These are phyloP conservation scores for Brachionus calyciflorus DNA, from an alignment of 1,140 invertebrate genomes.

Conservation along the genomic window DNA sequence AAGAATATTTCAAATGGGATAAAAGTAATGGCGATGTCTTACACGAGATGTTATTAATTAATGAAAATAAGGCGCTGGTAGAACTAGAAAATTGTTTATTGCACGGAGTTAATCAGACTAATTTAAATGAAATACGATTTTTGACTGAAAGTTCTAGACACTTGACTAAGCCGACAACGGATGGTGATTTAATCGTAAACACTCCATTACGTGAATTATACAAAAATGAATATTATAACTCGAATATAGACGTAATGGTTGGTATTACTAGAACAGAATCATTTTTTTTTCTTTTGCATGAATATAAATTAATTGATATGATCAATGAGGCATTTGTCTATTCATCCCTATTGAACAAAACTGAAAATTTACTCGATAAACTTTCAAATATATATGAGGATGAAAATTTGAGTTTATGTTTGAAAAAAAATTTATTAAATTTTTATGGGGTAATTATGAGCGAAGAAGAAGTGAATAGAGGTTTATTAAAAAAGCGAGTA, in stretches of 20 bases:
- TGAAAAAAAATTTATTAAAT: slow-evolving; percentile 4
- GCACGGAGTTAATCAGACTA: not conserved
- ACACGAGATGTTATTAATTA: not conserved
- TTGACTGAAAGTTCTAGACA: slow-evolving; percentile 33
- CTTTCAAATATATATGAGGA: not conserved
- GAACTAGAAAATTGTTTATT: not conserved
- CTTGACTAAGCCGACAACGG: not conserved
- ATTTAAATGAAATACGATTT: slow-evolving; percentile 18
- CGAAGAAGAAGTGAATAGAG: not conserved
- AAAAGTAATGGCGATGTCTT: not conserved
- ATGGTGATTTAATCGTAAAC: not conserved
- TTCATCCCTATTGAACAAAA: not conserved
- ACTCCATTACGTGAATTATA: not conserved
- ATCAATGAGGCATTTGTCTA: slow-evolving; percentile 5
- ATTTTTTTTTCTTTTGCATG: slow-evolving; percentile 32
- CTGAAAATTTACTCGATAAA: slow-evolving; percentile 29
- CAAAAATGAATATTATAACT: not conserved
- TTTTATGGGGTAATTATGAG: slow-evolving; percentile 11
- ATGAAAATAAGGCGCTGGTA: not conserved
- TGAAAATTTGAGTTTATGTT: not conserved
- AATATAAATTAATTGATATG: slow-evolving; percentile 23
- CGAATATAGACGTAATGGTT: slow-evolving; percentile 3
- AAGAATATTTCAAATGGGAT: not conserved
- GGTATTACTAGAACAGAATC: slow-evolving; percentile 9
- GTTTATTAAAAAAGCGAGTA: not conserved